These are phyloP conservation scores for Xenotilapia caudafasciata DNA, from an alignment of 2,113 vertebrate genomes.

Conservation along the genomic window DNA sequence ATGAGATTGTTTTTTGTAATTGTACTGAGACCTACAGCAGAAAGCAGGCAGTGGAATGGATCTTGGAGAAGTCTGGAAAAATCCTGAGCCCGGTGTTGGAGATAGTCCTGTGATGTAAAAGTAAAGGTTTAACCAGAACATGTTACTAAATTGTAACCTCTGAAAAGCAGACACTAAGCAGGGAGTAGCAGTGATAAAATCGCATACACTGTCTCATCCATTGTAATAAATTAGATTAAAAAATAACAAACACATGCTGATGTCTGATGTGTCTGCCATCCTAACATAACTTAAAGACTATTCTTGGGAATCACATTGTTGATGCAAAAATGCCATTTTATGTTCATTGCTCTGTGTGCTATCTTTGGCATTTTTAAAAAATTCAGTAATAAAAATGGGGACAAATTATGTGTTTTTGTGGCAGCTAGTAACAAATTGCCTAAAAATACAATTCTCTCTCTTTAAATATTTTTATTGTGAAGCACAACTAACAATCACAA, in stretches of 20 bases:
- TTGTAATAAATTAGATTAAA: not conserved
- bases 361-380: not conserved
- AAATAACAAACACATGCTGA: not conserved
- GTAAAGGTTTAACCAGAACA: conserved; percentile 3
- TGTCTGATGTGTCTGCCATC: not conserved
- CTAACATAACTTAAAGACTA: not conserved
- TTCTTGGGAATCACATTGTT: not conserved
- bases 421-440: not conserved
- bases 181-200: not conserved
- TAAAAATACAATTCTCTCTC: not conserved
- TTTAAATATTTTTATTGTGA: no score
- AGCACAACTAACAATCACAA: no score
- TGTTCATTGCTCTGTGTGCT: not conserved
- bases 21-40: conserved; percentile 54
- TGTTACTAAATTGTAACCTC: not conserved
- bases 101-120: conserved; percentile 54
- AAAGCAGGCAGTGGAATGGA: conserved; percentile 51
- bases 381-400: not conserved
- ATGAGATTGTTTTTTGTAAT: not conserved
- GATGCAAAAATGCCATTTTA: not conserved
- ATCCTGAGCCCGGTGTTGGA: conserved; percentile 61
- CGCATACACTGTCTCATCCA: not conserved
- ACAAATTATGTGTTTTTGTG: not conserved
- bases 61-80: conserved; percentile 63
- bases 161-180: not conserved